These are phyloP conservation scores for Callyntrura guangdongensis DNA, from an alignment of 2,888 invertebrate species.

Conservation along the genomic window DNA sequence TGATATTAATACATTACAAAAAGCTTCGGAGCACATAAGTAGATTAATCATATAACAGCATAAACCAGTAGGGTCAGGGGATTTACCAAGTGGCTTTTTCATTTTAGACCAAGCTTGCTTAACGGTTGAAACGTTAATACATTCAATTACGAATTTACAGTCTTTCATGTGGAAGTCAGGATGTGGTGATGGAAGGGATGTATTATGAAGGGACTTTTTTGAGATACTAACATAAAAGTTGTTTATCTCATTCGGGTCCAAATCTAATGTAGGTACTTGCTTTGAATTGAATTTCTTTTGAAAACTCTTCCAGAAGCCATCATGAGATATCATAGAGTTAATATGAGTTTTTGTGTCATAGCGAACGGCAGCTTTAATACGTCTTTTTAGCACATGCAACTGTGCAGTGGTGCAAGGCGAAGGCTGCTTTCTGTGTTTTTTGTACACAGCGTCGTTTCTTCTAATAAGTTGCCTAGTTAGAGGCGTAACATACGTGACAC, in stretches of 20 bases:
- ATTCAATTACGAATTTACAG: no score
- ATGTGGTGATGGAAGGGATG: no score
- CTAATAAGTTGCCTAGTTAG: no score
- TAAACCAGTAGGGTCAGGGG: not conserved
- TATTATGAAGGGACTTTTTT: not conserved
- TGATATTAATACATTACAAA: not conserved
- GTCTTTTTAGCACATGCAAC: not conserved
- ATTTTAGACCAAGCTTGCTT: no score
- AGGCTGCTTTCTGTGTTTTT: not conserved
- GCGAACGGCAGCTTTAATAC: not conserved
- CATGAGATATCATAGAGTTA: not conserved
- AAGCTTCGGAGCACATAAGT: not conserved
- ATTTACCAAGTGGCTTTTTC: no score
- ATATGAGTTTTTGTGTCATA: not conserved
- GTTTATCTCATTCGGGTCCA: not conserved
- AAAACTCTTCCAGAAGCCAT: not conserved
- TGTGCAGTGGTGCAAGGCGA: not conserved
- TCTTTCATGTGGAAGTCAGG: no score
- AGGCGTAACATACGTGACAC: no score
- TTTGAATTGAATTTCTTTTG: not conserved
- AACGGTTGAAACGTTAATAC: no score
- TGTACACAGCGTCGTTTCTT: no score
- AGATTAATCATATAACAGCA: not conserved
- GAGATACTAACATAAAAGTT: constrained; percentile 9
- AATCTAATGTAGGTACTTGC: not conserved